Evolutionary conservation across 2,888 invertebrate genomes (phyloP).

Genomic region (Caenorhabditis zanzibari): DNA sequence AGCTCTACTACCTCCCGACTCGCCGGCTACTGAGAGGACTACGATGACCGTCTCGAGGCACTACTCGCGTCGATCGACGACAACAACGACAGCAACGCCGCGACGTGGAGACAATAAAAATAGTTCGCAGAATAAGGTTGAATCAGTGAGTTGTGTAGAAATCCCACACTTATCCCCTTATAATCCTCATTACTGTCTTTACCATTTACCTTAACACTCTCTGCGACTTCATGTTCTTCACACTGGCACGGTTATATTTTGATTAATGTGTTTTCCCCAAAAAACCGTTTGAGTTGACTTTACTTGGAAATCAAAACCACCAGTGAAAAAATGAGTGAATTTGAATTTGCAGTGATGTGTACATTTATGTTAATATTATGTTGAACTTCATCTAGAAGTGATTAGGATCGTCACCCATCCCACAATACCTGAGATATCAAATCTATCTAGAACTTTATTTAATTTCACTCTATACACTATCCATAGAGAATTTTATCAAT

Average conservation of each 20-base stretch:
- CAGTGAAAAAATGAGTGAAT: constrained; percentile 52
- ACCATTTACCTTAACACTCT: constrained; percentile 35
- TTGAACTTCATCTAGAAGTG: constrained; percentile 8
- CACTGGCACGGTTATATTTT: constrained; percentile 53
- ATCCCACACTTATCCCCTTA: too few species aligned
- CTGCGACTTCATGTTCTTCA: constrained; percentile 56
- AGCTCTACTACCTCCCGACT: constrained; percentile 70
- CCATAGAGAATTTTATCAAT: constrained; percentile 15
- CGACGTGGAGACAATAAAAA: constrained; percentile 54
- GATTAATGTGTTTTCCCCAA: background rate
- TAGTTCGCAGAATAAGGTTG: constrained; percentile 66
- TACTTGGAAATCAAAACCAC: constrained; percentile 15
- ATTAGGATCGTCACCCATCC: background rate
- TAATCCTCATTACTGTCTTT: background rate
- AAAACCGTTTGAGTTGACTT: constrained; percentile 15
- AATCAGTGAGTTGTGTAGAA: constrained; percentile 69
- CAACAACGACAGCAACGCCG: constrained; percentile 48
- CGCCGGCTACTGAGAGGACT: constrained; percentile 62
- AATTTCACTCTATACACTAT: constrained; percentile 12
- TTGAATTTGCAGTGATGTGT: constrained; percentile 61
- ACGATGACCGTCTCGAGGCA: constrained; percentile 60
- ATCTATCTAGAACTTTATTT: constrained; percentile 16
- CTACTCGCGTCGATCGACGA: constrained; percentile 43
- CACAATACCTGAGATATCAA: background rate
- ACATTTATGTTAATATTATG: constrained; percentile 42